phyloP scores from a whole-genome alignment of 2,888 invertebrate genomes.

The Embidobia sp. region DNA sequence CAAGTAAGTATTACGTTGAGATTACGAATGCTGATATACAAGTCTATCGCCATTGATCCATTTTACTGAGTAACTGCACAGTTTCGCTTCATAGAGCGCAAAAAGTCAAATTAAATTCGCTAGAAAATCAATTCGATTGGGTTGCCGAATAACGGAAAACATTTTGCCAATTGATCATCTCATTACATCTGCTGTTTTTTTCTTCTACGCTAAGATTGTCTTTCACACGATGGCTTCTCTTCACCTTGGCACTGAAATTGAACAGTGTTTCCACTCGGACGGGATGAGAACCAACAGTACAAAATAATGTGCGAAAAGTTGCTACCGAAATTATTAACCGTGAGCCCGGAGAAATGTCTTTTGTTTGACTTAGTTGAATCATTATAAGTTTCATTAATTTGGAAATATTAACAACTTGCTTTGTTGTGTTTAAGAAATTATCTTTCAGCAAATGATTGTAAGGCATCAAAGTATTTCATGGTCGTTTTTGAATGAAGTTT shows the following conservation, averaged over 20 bases:
- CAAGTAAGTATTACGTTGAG: conserved; percentile 61
- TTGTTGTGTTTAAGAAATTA: too few species aligned
- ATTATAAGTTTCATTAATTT: too few species aligned
- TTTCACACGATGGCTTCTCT: conserved; percentile 56
- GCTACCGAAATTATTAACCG: too few species aligned
- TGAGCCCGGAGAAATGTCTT: too few species aligned
- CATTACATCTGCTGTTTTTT: conserved; percentile 44
- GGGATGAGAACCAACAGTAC: not conserved
- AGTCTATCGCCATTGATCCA: conserved; percentile 52
- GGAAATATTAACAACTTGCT: too few species aligned
- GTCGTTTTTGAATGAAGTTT: too few species aligned
- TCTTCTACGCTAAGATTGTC: conserved; percentile 10
- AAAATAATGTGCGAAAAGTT: too few species aligned
- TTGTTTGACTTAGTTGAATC: too few species aligned
- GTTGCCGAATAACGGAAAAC: conserved; percentile 72
- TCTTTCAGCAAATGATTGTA: too few species aligned
- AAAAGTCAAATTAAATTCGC: conserved; percentile 58
- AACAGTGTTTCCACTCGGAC: not conserved
- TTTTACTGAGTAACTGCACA: conserved; percentile 59
- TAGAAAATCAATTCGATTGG: conserved; percentile 71
- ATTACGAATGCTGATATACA: conserved; percentile 52
- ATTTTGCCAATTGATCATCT: conserved; percentile 76
- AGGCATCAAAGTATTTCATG: too few species aligned
- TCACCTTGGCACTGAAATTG: conserved; percentile 10
- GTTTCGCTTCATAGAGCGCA: conserved; percentile 65